These are phyloP conservation scores for Harpegnathos saltator DNA, from an alignment of 1,140 invertebrate species.

Conservation along the genomic window DNA sequence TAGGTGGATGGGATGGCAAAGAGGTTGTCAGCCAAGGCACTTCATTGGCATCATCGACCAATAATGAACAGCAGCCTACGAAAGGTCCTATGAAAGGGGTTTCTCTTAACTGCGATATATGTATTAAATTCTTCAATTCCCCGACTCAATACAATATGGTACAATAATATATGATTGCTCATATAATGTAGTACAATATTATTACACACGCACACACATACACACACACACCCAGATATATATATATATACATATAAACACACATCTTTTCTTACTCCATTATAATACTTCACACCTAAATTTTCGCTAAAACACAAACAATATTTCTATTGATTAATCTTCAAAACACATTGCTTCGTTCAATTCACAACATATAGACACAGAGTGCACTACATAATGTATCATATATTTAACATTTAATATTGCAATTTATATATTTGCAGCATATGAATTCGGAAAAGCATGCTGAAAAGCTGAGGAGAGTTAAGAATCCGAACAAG, in stretches of 20 bases:
- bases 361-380: background rate
- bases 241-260: no score
- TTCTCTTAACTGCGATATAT: constrained; percentile 78
- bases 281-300: background rate
- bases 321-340: constrained; percentile 14
- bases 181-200: constrained; percentile 45
- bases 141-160: constrained; percentile 83
- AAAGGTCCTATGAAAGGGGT: constrained; percentile 68
- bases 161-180: constrained; percentile 66
- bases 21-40: constrained; percentile 65
- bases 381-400: background rate
- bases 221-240: no score
- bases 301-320: background rate
- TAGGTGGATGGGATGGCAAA: constrained; percentile 82
- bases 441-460: constrained; percentile 83
- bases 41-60: constrained; percentile 53
- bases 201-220: no score
- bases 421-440: constrained; percentile 68
- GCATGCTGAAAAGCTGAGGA: constrained; percentile 79
- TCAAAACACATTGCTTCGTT: background rate
- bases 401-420: constrained; percentile 39
- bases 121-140: constrained; percentile 85
- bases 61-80: constrained; percentile 54
- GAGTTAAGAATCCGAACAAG: constrained; percentile 75
- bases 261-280: background rate